Evolutionary conservation across 2,888 invertebrate genomes (phyloP), one percentile per base, ranked within the genome.

Genomic region (Graphium colonna): DNA sequence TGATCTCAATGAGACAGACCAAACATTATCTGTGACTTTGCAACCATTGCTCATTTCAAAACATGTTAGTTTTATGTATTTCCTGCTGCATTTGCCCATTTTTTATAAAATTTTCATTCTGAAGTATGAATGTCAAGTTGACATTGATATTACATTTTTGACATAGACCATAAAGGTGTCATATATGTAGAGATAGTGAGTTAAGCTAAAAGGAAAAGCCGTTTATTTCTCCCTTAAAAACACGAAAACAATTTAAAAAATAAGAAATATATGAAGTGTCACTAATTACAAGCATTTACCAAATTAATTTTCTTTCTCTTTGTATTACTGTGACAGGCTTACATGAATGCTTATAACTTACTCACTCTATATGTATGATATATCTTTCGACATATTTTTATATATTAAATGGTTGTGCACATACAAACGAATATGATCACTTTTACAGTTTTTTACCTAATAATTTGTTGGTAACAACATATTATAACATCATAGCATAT

Each of bases 1-100:
- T 60, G 60, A 60, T 60, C 57, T 60, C 57, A 51, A 39, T 55
- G 49, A 49, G 52, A 44, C 26, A 43, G 60, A 56, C 55, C 56
- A 58, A 39, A 39, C 13, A 26, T 36, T 36, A 45, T 12, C 8
- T 39, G 21, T 39, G 47, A 47, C 38, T 15, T 47, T 36, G 10
- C 12, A 13, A 47, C 21, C 10, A 1, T 13, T 38, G 47, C 39
- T 39, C 21, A 39, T 47, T 7, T 12, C 4, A 16, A 36, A 9
- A 9, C 31, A 31, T 9, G 8, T 28, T 52, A 45, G 17, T 55
- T 43, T 31, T 17, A 9, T 48, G 13, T 45, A 36, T 51, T 49
- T n/a, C 31, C 31, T 10, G 8, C 31, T 10, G 31, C 31, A 31
- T 31, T 31, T 31, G 8, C 31, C 31, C 10, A 31, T 7, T 31